Base-by-base conservation (phyloP, 2,113 vertebrate genomes). In the Platysteira castanea region DNA sequence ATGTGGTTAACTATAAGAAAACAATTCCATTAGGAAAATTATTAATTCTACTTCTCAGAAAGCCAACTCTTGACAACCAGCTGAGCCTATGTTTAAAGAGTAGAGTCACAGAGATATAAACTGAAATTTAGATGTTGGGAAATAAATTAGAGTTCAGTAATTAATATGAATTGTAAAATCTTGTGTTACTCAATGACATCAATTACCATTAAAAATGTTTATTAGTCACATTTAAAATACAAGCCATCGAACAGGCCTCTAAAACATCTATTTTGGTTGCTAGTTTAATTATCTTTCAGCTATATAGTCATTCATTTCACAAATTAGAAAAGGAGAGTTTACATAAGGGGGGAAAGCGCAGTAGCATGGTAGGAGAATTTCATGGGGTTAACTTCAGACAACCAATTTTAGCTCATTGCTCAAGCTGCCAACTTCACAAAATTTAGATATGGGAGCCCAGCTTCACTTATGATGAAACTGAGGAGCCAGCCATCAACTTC, bases 211-310 rank as follows among this genome's bases (percentile, higher is more conserved):
- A 89, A 85, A 91, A 46, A 12, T 31, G 75, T 89, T 92, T 39
- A 95, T 90, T 84, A 76, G 91, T 95, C 87, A 76, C 59, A 89
- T 93, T 89, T 92, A 82, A 92, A 95, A 87, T 41, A 57, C 27
- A 64, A 59, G 33, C 76, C 83, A 52, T 87, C 83, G 65, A 81
- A 81, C n/a, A 85, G 70, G 41, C 47, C 67, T 93, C 80, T 89
- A 80, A 89, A 89, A 37, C 44, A 71, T 84, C 46, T 71, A 67
- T 88, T 95, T 94, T 90, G 4, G 35, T 78, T 84, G 61, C 27
- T 81, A 87, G 37, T 75, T 94, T 86, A 90, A 94, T 95, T 95
- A 84, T 91, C 77, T 95, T 94, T 94, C 46, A 89, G 39, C 46
- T 86, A 63, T 57, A 57, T 28, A 87, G 53, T 39, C 11, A 82